These are phyloP conservation scores for Rhagium mordax DNA, from an alignment of 2,888 invertebrate species.

Conservation along the genomic window DNA sequence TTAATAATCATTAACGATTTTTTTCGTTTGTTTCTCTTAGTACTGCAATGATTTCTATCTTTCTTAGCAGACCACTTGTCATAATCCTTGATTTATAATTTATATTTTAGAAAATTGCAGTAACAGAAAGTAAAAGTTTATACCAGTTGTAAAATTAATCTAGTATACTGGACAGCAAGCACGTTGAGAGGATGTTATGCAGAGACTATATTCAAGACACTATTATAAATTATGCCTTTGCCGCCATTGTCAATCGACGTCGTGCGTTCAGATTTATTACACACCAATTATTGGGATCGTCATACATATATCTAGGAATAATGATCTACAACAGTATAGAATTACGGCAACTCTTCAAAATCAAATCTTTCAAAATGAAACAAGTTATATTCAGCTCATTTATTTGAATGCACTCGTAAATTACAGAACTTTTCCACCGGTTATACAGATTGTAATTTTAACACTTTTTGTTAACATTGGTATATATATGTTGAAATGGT, in stretches of 20 bases:
- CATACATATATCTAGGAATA: not conserved
- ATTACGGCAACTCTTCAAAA: not conserved
- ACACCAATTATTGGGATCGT: not conserved
- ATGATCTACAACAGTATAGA: not conserved
- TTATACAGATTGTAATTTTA: no score
- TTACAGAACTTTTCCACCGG: no score
- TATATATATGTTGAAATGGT: no score
- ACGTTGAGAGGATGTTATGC: not conserved
- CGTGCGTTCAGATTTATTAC: not conserved
- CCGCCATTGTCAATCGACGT: not conserved
- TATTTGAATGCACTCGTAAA: no score
- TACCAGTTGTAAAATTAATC: not conserved
- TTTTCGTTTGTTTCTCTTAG: no score
- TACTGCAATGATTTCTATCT: no score
- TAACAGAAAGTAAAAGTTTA: not conserved
- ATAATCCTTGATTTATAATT: not conserved
- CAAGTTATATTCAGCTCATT: not conserved
- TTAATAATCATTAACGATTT: no score
- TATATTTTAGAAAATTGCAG: not conserved
- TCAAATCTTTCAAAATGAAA: not conserved
- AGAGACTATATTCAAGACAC: not conserved
- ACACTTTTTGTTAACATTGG: no score
- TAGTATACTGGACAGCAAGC: not conserved
- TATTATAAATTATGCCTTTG: not conserved
- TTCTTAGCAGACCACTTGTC: no score